Conservation (phyloP, 2,113 vertebrate genomes). For the Mesembrinibis cayennensis region DNA sequence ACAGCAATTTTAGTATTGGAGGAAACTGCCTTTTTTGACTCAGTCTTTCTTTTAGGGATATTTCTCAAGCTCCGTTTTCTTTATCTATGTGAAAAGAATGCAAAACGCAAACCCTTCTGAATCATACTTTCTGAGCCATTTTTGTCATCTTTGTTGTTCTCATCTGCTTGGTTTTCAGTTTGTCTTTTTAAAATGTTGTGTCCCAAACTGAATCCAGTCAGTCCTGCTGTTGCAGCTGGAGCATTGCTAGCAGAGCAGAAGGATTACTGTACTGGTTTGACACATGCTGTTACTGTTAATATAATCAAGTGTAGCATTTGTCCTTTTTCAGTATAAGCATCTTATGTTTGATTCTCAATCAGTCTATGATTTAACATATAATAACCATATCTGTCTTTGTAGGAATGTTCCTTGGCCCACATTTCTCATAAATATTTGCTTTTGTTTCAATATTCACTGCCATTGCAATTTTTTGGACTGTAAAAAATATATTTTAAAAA, state of each 20-base stretch:
- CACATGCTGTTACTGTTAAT: neutral
- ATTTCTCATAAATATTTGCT: neutral
- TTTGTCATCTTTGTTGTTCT: conserved; percentile 20
- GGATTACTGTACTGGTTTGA: conserved; percentile 13
- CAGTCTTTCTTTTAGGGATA: neutral
- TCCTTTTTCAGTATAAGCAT: neutral
- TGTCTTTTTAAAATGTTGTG: conserved; percentile 19
- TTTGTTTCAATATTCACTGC: neutral
- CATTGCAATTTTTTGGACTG: neutral
- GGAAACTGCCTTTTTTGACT: neutral
- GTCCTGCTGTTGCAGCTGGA: neutral
- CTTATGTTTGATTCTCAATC: neutral
- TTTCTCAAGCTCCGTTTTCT: neutral
- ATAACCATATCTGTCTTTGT: neutral
- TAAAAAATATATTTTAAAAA: neutral
- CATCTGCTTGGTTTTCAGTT: conserved; percentile 2
- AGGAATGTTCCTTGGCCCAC: neutral
- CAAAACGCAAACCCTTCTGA: neutral
- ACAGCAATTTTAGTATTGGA: neutral
- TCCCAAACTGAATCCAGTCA: neutral
- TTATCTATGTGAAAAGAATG: neutral
- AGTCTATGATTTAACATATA: neutral
- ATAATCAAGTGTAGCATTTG: neutral
- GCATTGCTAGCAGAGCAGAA: neutral
- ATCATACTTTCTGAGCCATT: neutral